Conservation (phyloP, 2,113 vertebrate genomes). For the Delphinus delphis region DNA sequence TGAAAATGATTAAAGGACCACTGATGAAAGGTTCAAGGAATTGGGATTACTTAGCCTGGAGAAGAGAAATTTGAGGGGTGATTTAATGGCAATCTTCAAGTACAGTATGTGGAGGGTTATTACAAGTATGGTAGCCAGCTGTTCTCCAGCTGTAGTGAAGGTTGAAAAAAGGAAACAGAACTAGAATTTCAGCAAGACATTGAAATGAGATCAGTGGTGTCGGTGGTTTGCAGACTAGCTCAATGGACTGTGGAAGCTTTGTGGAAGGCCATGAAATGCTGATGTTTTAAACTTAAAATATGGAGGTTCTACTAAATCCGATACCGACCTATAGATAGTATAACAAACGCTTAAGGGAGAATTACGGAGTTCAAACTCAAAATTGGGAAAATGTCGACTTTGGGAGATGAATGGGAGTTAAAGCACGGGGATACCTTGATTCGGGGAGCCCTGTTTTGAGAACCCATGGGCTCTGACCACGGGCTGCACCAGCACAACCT, state of each 20-base stretch:
- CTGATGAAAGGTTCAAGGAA: conserved; percentile 73
- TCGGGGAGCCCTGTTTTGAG: neutral
- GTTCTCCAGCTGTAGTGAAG: conserved; percentile 58
- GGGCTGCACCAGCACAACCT: accelerated
- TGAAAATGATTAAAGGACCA: conserved; percentile 77
- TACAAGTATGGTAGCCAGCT: conserved; percentile 62
- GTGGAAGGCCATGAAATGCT: neutral
- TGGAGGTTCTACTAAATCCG: neutral
- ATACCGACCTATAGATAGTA: neutral
- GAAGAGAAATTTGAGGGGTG: conserved; percentile 62
- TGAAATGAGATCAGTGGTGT: neutral
- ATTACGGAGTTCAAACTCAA: neutral
- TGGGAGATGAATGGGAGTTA: neutral
- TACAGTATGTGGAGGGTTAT: conserved; percentile 6
- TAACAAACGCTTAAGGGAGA: neutral
- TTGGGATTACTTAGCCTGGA: conserved; percentile 69
- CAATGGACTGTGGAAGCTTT: neutral
- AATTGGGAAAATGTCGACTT: neutral
- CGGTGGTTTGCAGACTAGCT: neutral
- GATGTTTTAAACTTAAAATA: neutral
- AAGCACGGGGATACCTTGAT: neutral
- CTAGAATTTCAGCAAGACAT: neutral
- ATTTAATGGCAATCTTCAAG: conserved; percentile 63
- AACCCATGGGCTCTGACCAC: neutral
- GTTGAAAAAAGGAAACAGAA: neutral